Percentiles rank a stretch among this genome's conserved stretches.
Conservation (phyloP, 2,888 invertebrate genomes). For the Cyaniris semiargus region DNA sequence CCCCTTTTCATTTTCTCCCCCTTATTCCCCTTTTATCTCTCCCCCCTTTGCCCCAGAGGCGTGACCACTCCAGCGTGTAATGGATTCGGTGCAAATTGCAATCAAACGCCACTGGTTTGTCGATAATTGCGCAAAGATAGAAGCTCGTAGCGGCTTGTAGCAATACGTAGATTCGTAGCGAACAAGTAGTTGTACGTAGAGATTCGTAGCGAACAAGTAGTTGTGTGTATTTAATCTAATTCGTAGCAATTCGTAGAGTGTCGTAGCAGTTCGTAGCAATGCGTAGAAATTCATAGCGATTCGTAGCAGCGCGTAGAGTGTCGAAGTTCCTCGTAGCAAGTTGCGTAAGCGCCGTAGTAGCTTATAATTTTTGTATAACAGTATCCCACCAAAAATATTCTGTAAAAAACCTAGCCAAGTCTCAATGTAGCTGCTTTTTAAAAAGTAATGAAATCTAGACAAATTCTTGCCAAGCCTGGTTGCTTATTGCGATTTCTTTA, state of each 20-base stretch:
- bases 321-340: neutral
- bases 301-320: neutral
- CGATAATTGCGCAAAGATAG: conserved; percentile 14
- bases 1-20: neutral
- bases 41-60: conserved; percentile 7
- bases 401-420: too few relatives aligned
- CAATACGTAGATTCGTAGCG: neutral
- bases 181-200: neutral
- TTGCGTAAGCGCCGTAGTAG: neutral
- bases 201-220: neutral
- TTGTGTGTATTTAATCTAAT: too few relatives aligned
- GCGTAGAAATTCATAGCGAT: neutral
- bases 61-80: conserved; percentile 15
- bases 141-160: neutral
- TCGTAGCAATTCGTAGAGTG: neutral
- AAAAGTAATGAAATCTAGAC: too few relatives aligned
- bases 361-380: too few relatives aligned
- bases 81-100: conserved; percentile 21
- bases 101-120: conserved; percentile 15
- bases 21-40: neutral
- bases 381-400: too few relatives aligned
- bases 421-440: too few relatives aligned
- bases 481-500: too few relatives aligned
- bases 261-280: neutral
- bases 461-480: too few relatives aligned